Evolutionary conservation across 2,888 invertebrate species (phyloP).

Genomic region (Ligdia adustata): DNA sequence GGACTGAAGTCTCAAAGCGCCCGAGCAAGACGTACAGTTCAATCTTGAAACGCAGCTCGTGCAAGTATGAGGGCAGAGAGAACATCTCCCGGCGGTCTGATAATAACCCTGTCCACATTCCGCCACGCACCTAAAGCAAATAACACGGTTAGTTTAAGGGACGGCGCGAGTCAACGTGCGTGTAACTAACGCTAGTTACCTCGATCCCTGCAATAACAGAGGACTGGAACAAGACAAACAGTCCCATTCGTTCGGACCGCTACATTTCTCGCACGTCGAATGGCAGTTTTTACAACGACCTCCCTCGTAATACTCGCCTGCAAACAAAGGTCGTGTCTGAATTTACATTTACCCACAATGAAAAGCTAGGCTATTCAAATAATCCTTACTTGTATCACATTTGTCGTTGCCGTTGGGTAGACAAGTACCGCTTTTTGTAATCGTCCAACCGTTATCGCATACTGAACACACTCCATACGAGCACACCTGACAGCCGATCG

Average conservation of each 20-base stretch:
- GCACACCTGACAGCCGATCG: conserved; percentile 91
- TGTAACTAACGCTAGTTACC: conserved; percentile 62
- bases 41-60: conserved; percentile 89
- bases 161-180: conserved; percentile 40
- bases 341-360: conserved; percentile 28
- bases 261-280: conserved; percentile 92
- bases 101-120: conserved; percentile 91
- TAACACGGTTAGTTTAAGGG: conserved; percentile 18
- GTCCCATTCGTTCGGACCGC: conserved; percentile 90
- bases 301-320: conserved; percentile 90
- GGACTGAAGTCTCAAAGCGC: conserved; percentile 90
- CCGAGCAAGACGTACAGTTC: conserved; percentile 91
- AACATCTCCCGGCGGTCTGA: conserved; percentile 89
- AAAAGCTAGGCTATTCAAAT: no score
- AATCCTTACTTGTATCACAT: conserved; percentile 88
- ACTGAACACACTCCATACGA: conserved; percentile 88
- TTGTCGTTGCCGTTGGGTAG: conserved; percentile 89
- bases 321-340: conserved; percentile 34
- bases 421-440: conserved; percentile 90
- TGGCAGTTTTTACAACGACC: conserved; percentile 92
- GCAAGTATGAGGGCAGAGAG: conserved; percentile 91
- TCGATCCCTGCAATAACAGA: conserved; percentile 87
- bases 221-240: conserved; percentile 91
- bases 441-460: conserved; percentile 89
- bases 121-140: conserved; percentile 86